Evolutionary conservation across 2,797 vertebrate genomes (phyloP).

Genomic region (Pampus argenteus): DNA sequence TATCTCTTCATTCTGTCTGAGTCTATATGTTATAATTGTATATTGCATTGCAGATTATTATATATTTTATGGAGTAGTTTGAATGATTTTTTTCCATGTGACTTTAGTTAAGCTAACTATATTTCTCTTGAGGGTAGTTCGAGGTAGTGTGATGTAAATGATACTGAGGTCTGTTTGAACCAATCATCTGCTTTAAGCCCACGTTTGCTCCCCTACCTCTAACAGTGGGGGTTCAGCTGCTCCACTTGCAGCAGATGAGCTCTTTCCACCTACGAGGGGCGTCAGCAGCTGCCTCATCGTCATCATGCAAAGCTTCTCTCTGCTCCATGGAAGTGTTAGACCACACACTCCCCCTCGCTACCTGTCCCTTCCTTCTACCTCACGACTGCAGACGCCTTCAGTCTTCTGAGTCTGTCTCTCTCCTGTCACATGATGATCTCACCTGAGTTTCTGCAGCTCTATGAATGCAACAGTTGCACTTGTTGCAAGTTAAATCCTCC

Average conservation of each 20-base stretch:
- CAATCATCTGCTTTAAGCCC: no score
- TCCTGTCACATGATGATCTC: constrained; percentile 20
- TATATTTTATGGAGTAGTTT: no score
- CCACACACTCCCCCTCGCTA: background rate
- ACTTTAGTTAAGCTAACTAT: no score
- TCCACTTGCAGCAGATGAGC: constrained; percentile 34
- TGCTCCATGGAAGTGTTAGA: constrained; percentile 10
- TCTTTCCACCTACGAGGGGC: constrained; percentile 19
- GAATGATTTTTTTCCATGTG: no score
- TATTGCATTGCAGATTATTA: no score
- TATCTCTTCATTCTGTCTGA: no score
- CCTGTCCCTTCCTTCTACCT: background rate
- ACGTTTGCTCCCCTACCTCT: no score
- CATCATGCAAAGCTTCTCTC: constrained; percentile 11
- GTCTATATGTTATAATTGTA: no score
- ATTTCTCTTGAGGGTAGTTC: no score
- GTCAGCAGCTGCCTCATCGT: constrained; percentile 25
- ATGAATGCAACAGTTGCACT: constrained; percentile 16
- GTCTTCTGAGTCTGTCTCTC: constrained; percentile 1
- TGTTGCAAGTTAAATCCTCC: background rate
- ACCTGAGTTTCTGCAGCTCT: constrained; percentile 5
- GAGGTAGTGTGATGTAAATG: no score
- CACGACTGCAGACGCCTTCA: constrained; percentile 13
- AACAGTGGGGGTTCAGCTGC: no score
- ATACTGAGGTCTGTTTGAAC: no score